Conservation (phyloP, 2,113 vertebrate species). For the Anser cygnoides region DNA sequence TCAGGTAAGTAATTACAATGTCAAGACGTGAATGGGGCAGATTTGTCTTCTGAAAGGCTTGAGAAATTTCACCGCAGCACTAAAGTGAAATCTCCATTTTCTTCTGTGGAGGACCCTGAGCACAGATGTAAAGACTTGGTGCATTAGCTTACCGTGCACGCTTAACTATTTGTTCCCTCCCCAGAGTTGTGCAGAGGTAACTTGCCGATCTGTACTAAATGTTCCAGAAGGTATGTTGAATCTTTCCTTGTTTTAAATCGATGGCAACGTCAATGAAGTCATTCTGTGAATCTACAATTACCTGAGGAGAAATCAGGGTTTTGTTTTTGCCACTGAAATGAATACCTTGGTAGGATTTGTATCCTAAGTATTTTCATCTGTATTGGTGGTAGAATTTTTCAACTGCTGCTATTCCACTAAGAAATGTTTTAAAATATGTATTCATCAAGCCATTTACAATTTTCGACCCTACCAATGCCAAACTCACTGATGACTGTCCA, state of each 20-base stretch:
- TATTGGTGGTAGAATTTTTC: neutral
- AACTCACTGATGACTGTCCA: neutral
- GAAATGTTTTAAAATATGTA: neutral
- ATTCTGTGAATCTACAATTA: neutral
- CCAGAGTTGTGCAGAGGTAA: neutral
- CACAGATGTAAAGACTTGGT: neutral
- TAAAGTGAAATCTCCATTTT: neutral
- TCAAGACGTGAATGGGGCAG: neutral
- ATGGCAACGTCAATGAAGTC: neutral
- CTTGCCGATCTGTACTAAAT: neutral
- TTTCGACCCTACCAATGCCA: neutral
- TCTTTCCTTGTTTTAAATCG: neutral
- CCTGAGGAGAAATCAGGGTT: neutral
- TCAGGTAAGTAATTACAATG: conserved; percentile 77
- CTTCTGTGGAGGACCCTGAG: neutral
- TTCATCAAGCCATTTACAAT: neutral
- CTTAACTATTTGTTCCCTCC: neutral
- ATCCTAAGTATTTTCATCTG: neutral
- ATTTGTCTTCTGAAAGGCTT: neutral
- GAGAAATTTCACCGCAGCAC: neutral
- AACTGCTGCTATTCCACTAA: neutral
- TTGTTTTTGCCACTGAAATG: neutral
- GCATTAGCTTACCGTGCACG: neutral
- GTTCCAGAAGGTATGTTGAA: neutral
- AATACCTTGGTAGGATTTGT: neutral